Base-by-base conservation (phyloP, 2,113 vertebrate species). In the Canis aureus region DNA sequence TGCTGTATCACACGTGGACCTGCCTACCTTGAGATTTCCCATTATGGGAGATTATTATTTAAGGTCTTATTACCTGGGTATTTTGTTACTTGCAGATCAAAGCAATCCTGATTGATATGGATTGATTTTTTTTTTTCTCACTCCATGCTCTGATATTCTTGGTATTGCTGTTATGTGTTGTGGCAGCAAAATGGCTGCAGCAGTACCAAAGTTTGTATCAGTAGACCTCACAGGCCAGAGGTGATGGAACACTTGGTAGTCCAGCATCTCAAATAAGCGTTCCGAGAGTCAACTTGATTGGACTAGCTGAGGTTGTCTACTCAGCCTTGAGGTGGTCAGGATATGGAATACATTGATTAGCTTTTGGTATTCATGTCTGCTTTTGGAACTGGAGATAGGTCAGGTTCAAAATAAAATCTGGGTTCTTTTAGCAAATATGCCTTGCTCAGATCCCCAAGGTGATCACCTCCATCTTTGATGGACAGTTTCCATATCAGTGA, bases 51-150 rank as follows among this genome's bases (percentile, higher is more conserved):
- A 94, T 94, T 29, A 59, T 67, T 66, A 84, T 13, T 88, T 89
- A 80, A 95, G 81, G 29, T 69, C 1, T 53, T 38, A 15, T 25
- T 23, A 91, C 76, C 66, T 69, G 17, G 29, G 15, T 8, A 23
- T 49, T 62, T 74, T 71, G 19, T 76, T 83, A 78, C 71, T 43
- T 60, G 57, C 3, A 53, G 55, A 49, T 79, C 59, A 67, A 84
- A 94, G 78, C 35, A 73, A 32, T 74, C 16, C 49, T 73, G 59
- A 66, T 11, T 19, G 22, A 19, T 12, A 59, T 1, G 19, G 22
- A 43, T 27, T n/a, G 55, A 29, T 51, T 83, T 93, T 94, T 51
- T 82, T 93, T 94, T 91, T 67, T 71, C 22, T 55, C n/a, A 57
- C 35, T 86, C 32, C 49, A 22, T 69, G 25, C 19, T 13, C 49